phyloP scores from a whole-genome alignment of 2,888 invertebrate genomes.

The Protula sp. region DNA sequence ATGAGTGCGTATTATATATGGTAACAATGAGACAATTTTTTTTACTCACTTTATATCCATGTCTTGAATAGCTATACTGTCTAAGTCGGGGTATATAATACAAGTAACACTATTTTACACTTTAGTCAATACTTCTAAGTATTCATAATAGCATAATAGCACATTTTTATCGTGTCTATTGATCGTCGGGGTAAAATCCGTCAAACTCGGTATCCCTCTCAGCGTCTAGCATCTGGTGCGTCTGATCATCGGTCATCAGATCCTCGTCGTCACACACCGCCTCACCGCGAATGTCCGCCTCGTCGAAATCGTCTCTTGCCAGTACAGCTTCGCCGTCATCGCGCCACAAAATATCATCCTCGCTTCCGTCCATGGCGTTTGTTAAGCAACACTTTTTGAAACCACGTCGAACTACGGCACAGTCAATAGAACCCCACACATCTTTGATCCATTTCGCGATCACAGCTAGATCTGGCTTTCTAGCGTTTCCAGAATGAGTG shows the following conservation, averaged over 20 bases:
- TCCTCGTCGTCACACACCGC: not conserved
- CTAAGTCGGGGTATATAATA: no score
- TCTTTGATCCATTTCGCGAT: not conserved
- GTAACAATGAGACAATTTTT: no score
- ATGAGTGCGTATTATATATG: no score
- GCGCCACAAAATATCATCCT: constrained; percentile 1
- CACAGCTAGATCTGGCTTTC: not conserved
- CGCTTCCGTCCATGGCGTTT: constrained; percentile 4
- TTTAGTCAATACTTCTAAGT: no score
- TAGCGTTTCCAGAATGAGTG: not conserved
- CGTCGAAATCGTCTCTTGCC: not conserved
- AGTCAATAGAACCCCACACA: not conserved
- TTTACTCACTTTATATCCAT: no score
- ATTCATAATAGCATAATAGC: no score
- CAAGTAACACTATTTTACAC: no score
- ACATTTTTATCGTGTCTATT: no score
- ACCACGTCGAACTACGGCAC: not conserved
- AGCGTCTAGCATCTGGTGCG: not conserved
- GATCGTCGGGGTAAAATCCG: not conserved
- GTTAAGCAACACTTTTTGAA: constrained; percentile 4
- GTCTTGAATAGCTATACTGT: no score
- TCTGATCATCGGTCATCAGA: not conserved
- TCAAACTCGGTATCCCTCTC: not conserved
- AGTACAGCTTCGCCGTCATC: not conserved
- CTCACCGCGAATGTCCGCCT: not conserved